Evolutionary conservation across 2,113 vertebrate species (phyloP), one percentile per base, ranked within the genome.

Genomic region (Coreoperca whiteheadi): DNA sequence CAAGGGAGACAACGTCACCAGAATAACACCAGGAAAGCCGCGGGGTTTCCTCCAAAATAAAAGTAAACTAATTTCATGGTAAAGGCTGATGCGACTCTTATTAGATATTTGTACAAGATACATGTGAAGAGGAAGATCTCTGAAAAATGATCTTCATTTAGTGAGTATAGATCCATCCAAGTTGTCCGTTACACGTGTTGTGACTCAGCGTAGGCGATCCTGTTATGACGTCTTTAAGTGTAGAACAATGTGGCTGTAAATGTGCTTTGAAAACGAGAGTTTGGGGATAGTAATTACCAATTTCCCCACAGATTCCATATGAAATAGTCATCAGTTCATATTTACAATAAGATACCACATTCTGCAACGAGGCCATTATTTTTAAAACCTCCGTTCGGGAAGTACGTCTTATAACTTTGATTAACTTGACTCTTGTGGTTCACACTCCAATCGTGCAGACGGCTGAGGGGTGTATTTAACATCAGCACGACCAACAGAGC

Each of bases 401-500:
- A 46, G n/a, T 61, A 5, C 4, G 12, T 37, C 0, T 0, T 5
- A 0, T 68, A 1, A 23, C 3, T 18, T 0, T 11, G 14, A 8
- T 2, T 0, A 39, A 8, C 51, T 79, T 77, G 73, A 86, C 86
- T 0, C 11, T 10, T 1, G 68, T 48, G 83, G 57, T 74, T 14
- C 71, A 4, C 11, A 63, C 68, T 81, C 50, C 7, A 23, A 43
- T 30, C 25, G 32, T 20, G 30, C 74, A 10, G 69, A 48, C 15
- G 61, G 11, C 65, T 23, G 69, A 76, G 79, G 72, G 71, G 56
- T 41, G 39, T 60, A 83, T 65, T 83, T 28, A 21, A 4, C 68
- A 63, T 32, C 85, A 84, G 79, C 74, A 57, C 48, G 39, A 81
- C 41, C 80, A 65, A n/a, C 61, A 54, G 76, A 82, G 67, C 88